Conservation (phyloP, 2,113 vertebrate genomes). For the Gallinago undulata region DNA sequence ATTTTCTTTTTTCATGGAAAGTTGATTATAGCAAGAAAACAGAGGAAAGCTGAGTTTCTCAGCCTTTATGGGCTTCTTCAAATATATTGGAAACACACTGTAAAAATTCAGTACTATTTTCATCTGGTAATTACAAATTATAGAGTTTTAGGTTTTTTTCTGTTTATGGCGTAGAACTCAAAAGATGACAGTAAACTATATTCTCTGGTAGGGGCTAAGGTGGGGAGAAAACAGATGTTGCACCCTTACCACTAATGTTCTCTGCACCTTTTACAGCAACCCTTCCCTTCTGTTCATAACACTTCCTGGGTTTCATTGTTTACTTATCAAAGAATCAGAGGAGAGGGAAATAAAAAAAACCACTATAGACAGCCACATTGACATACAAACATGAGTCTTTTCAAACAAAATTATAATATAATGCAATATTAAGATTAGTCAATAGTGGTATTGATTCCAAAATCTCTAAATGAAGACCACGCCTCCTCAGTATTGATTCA, state of each 20-base stretch:
- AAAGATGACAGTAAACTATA: neutral
- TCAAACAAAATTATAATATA: neutral
- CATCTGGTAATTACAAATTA: neutral
- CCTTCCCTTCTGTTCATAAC: neutral
- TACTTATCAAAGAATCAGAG: neutral
- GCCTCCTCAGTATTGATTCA: neutral
- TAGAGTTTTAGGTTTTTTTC: neutral
- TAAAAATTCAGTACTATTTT: neutral
- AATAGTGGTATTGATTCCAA: neutral
- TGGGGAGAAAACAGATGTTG: neutral
- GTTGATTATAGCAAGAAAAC: slow-evolving; percentile 13
- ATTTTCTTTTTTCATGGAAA: slow-evolving; percentile 35
- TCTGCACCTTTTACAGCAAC: neutral
- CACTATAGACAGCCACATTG: neutral
- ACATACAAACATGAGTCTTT: neutral
- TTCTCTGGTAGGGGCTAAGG: neutral
- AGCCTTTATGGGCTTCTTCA: neutral
- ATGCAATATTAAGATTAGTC: neutral
- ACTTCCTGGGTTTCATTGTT: neutral
- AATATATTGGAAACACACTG: neutral
- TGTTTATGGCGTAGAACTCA: neutral
- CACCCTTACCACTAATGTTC: neutral
- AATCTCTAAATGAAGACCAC: neutral
- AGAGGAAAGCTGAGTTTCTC: neutral
- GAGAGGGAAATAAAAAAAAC: neutral